Evolutionary conservation across 2,113 vertebrate genomes (phyloP), one percentile per base, ranked within the genome.

Genomic region (Pseudorectes ferrugineus): DNA sequence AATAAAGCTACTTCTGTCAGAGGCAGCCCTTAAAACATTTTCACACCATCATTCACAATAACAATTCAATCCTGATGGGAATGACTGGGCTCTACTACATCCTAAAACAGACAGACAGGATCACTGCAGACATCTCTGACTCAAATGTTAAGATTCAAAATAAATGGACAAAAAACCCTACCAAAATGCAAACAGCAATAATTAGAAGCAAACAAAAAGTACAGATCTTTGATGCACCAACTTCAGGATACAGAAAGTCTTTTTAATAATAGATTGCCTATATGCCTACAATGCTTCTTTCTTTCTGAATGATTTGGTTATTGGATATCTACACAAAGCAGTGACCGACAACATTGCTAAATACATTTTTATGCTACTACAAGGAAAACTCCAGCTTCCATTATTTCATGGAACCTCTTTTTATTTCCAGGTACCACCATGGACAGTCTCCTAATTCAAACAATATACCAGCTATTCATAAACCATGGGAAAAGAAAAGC

Each of bases 391-490:
- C 40, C 35, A 35, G 35, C 21, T 82, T 33, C 31, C 15, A 40
- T 48, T 84, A 71, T 45, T 72, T 86, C n/a, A 45, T 8, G 1
- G 14, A 89, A 55, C 2, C 4, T 57, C 14, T 16, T 79, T 59
- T 57, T 65, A 61, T 79, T 94, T 91, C 48, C 74, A 88, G 95
- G 77, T 67, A 89, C 57, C 83, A 94, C 83, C 96, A 95, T 22
- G 61, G 79, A 40, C 31, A 62, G 40, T 65, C 55, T 95, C 57
- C 65, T 40, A 88, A 54, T 55, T 71, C 79, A 88, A 94, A 96
- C 87, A 91, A 93, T 94, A 95, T 74, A 11, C 26, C 62, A 88
- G 66, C 61, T 80, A 71, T 68, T 85, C 71, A 36, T n/a, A 91
- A 84, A 5, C 36, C 54, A 54, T 1, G 35, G 40, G 33, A 23